A percentile compares a stretch with the other conserved stretches of the same genome.
phyloP scores from a whole-genome alignment of 2,113 vertebrate genomes.

The Podarcis raffonei region DNA sequence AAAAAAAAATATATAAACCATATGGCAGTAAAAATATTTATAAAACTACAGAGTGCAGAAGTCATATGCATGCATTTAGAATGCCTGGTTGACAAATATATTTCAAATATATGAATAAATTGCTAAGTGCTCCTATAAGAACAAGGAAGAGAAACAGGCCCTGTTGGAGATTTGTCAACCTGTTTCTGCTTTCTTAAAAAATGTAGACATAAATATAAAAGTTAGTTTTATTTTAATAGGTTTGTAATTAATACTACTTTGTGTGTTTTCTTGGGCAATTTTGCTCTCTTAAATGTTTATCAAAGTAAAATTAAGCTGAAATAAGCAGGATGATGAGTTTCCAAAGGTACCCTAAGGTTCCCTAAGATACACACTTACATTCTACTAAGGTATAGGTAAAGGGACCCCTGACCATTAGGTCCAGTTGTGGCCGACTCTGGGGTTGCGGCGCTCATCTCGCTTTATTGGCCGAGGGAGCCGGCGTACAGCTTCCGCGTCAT shows the following conservation, averaged over 20 bases:
- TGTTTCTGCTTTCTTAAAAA: not conserved
- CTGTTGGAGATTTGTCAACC: not conserved
- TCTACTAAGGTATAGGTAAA: too few species aligned
- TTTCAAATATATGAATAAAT: not conserved
- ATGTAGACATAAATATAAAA: not conserved
- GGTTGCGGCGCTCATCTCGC: too few species aligned
- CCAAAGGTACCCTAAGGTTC: too few species aligned
- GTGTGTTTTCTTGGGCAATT: not conserved
- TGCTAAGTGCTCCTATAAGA: not conserved
- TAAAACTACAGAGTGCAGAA: not conserved
- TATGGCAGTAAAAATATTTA: not conserved
- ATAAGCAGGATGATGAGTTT: not conserved
- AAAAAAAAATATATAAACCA: not conserved
- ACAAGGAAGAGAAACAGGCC: too few species aligned
- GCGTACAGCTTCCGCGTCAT: too few species aligned
- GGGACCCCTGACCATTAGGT: too few species aligned
- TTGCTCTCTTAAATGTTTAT: not conserved
- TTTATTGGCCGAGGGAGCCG: too few species aligned
- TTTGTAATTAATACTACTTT: not conserved
- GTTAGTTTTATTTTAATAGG: not conserved
- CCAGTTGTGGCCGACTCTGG: too few species aligned
- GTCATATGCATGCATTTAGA: not conserved
- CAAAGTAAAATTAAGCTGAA: not conserved
- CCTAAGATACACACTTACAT: not conserved
- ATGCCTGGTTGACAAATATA: not conserved